These are phyloP conservation scores for Carlito syrichta DNA, from an alignment of 2,113 vertebrate genomes.

Conservation along the genomic window DNA sequence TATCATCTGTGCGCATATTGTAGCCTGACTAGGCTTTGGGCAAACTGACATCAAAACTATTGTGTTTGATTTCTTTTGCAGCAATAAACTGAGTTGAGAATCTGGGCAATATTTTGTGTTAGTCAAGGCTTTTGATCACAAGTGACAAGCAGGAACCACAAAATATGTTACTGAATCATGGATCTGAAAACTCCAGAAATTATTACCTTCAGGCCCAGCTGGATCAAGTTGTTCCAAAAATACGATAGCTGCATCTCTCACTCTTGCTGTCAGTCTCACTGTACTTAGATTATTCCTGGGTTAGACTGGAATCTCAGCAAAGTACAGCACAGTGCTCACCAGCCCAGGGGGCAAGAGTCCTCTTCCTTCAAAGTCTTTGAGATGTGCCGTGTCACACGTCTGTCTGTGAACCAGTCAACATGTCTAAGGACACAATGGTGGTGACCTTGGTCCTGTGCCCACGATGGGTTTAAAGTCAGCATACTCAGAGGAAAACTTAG, in stretches of 20 bases:
- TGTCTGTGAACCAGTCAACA: not conserved
- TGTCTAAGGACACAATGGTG: fast-evolving
- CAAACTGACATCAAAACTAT: not conserved
- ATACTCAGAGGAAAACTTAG: not conserved
- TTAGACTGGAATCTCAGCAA: not conserved
- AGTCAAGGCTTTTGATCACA: not conserved
- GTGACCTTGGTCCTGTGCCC: too few relatives aligned
- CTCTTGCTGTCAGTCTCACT: not conserved
- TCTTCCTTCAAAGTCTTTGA: not conserved
- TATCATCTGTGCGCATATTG: fast-evolving
- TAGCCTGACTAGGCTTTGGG: not conserved
- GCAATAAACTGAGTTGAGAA: not conserved
- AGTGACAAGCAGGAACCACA: not conserved
- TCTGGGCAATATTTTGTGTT: not conserved
- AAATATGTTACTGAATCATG: not conserved
- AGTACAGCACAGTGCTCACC: too few relatives aligned
- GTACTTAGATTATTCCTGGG: not conserved
- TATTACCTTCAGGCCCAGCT: not conserved
- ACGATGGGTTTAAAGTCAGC: not conserved
- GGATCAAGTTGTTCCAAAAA: not conserved
- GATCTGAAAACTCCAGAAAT: not conserved
- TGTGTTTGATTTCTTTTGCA: not conserved
- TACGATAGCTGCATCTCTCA: not conserved
- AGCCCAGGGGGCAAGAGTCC: not conserved
- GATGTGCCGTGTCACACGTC: not conserved